These are phyloP conservation scores for Phalacrocorax aristotelis DNA, from an alignment of 2,113 vertebrate genomes.

Conservation along the genomic window DNA sequence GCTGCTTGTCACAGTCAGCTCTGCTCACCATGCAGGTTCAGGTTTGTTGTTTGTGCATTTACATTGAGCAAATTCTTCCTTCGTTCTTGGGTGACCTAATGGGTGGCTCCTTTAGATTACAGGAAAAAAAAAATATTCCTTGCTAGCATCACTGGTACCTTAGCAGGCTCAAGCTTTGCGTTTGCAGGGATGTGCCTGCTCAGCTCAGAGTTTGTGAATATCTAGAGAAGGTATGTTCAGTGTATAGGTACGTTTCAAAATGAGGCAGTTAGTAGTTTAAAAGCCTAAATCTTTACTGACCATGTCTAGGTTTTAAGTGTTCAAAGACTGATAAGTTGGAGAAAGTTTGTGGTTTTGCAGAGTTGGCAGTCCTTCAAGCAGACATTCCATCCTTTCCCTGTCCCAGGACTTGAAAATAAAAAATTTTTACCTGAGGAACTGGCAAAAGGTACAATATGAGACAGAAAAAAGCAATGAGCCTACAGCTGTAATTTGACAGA, in stretches of 20 bases:
- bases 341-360: background rate
- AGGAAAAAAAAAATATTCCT: background rate
- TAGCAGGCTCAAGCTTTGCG: background rate
- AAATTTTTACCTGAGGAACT: background rate
- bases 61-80: background rate
- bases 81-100: background rate
- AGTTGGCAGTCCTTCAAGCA: background rate
- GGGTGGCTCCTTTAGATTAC: background rate
- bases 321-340: background rate
- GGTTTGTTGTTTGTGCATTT: background rate
- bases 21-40: background rate
- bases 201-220: background rate
- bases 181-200: background rate
- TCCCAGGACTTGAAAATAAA: background rate
- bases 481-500: background rate
- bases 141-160: background rate
- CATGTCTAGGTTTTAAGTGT: background rate
- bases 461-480: background rate
- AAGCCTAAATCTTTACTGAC: background rate
- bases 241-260: background rate
- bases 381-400: background rate
- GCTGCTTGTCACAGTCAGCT: background rate
- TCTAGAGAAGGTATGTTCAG: accelerated
- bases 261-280: background rate
- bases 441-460: background rate